Evolutionary conservation across 2,888 invertebrate species (phyloP).

Genomic region (Fissipunctia ypsillon): DNA sequence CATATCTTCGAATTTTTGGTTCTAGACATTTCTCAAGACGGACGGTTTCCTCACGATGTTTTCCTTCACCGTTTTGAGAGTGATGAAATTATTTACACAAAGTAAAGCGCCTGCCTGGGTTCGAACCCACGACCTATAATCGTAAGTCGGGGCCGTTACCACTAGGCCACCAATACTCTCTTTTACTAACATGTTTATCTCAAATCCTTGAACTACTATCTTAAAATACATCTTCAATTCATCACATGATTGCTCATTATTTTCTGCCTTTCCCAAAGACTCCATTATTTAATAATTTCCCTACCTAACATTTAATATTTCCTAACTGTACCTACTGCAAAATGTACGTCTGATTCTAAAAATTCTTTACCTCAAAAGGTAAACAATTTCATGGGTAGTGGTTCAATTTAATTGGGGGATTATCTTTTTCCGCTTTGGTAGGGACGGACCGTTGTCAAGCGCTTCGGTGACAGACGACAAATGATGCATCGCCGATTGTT

Average conservation of each 20-base stretch:
- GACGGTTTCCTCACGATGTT: no score
- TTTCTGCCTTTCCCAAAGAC: background rate
- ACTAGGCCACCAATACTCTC: no score
- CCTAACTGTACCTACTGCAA: background rate
- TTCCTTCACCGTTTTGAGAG: no score
- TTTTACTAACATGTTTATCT: background rate
- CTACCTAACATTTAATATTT: constrained; percentile 21
- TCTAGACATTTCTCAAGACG: no score
- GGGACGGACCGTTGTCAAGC: constrained; percentile 85
- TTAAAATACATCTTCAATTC: background rate
- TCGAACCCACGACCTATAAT: no score
- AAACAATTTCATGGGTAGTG: constrained; percentile 89
- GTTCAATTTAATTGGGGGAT: constrained; percentile 88
- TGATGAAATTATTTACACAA: no score
- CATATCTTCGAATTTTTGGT: no score
- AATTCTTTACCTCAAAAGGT: constrained; percentile 82
- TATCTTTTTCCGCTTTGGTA: constrained; percentile 84
- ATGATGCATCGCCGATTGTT: constrained; percentile 83
- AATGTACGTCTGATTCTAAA: constrained; percentile 63
- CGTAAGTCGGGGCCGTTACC: no score
- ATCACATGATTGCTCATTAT: background rate
- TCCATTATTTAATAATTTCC: background rate
- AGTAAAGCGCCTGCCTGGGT: no score
- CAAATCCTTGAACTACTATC: background rate
- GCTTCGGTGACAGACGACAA: constrained; percentile 82